Evolutionary conservation across 2,888 invertebrate genomes (phyloP).

Genomic region (Dilophus febrilis): DNA sequence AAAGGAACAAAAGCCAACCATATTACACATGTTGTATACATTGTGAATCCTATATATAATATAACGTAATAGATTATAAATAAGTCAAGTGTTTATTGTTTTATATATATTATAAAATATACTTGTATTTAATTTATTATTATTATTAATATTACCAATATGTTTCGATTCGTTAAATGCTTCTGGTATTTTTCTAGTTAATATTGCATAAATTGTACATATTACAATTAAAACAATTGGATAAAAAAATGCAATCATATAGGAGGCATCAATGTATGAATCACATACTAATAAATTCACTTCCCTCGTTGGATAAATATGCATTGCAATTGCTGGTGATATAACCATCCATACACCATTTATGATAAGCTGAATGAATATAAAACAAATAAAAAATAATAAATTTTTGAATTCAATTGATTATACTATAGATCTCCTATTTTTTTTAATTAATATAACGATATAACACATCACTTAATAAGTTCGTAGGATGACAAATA

Average conservation of each 20-base stretch:
- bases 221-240: constrained; percentile 78
- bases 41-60: constrained; percentile 63
- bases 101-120: too few species aligned
- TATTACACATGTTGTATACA: constrained; percentile 97
- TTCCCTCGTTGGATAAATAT: constrained; percentile 79
- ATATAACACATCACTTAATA: too few species aligned
- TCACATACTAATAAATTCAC: constrained; percentile 88
- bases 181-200: constrained; percentile 93
- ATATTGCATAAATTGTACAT: constrained; percentile 90
- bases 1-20: constrained; percentile 97
- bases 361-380: constrained; percentile 49
- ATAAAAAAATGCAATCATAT: constrained; percentile 87
- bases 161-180: constrained; percentile 98
- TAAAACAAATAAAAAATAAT: not conserved
- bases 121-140: too few species aligned
- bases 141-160: constrained; percentile 58
- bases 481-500: not conserved
- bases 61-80: not conserved
- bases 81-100: too few species aligned
- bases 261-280: constrained; percentile 80
- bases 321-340: constrained; percentile 74
- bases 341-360: constrained; percentile 86
- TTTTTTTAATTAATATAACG: not conserved
- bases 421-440: too few species aligned
- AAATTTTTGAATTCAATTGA: too few species aligned